Evolutionary conservation across 2,113 vertebrate species (phyloP), one percentile per base, ranked within the genome.

Genomic region (Phrynosoma blainvillii): DNA sequence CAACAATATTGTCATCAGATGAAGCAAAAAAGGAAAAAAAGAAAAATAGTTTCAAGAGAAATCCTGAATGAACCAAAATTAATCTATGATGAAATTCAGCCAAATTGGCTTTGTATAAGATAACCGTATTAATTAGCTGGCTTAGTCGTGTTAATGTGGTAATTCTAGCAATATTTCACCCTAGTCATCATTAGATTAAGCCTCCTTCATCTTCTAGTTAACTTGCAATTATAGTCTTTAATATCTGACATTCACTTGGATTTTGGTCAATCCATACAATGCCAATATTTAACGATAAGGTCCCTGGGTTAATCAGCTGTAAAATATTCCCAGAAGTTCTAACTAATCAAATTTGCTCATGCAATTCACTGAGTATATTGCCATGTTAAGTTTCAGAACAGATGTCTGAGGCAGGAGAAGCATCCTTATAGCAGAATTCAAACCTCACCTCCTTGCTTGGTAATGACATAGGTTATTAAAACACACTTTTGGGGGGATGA

Each of bases 251-350:
- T 95, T 93, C 89, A 87, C 85, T 91, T 92, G 90, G 90, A 95
- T 95, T 97, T 96, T 94, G 89, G 90, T 94, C 94, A 96, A 95
- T 95, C 92, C 94, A 86, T 93, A 89, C 85, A 93, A 92, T 92
- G 93, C 83, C 91, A 95, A 78, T 94, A 93, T 89, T 92, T 95
- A 91, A 95, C 92, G 91, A 94, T 95, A 95, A 95, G 90, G 92
- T 96, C 94, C 88, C 65, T 80, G 87, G 96, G 92, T 97, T 96
- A 97, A 96, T 96, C 94, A 94, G 90, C 92, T 90, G 92, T 90
- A 96, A 97, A 97, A 95, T 90, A 91, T 94, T 96, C 95, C 95
- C 96, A 91, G 93, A 97, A 95, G 90, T 94, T 95, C 86, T 90
- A 93, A 89, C 92, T 96, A 96, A 97, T 96, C 95, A 94, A 96